Evolutionary conservation across 1,140 invertebrate species (phyloP), one percentile per base, ranked within the genome.

Genomic region (Aplysia californica): DNA sequence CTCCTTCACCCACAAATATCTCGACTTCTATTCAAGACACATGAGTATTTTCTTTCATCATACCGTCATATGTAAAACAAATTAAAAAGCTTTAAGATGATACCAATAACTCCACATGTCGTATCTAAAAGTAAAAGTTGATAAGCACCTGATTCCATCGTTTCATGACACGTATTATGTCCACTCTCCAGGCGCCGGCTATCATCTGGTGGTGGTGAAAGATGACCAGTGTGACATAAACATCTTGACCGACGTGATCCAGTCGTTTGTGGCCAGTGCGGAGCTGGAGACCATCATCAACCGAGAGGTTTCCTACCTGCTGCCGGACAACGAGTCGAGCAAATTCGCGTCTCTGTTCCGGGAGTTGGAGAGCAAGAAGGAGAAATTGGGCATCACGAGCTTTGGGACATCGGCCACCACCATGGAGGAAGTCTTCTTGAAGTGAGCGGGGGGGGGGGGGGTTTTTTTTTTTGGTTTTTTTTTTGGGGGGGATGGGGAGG

Each of bases 371-470:
- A 74, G 82, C 0, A 87, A 91, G 20, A 92, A 92, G 78, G 83
- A 88, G 0, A 80, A 91, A 35, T 85, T 96, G 6, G 93, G 93
- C 0, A 93, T 97, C 56, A 90, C 92, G 36, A 94, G 93, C 29
- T 94, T 95, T 79, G 95, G 95, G 0, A 92, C 95, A 0, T 94
- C 95, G 0, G 92, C 95, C 3, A 95, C 95, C 3, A 96, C 95
- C 0, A 91, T 97, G 83, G 95, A 96, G 86, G 95, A 96, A 90
- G 95, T 97, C 6, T 96, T 96, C 85, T 87, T 96, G 20, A 95
- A 94, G 94, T 95, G 89, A 88, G 91, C 41, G 44, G n/a, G n/a
- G n/a, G 44, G n/a, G 44, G 10, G n/a, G 44, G n/a, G 10, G 44
- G 10, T 50, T 10, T 50, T 50, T 50, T 50, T 50, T 50, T 50